These are phyloP conservation scores for Plecturocebus donacophilus DNA, from an alignment of 2,113 vertebrate species.

Conservation along the genomic window DNA sequence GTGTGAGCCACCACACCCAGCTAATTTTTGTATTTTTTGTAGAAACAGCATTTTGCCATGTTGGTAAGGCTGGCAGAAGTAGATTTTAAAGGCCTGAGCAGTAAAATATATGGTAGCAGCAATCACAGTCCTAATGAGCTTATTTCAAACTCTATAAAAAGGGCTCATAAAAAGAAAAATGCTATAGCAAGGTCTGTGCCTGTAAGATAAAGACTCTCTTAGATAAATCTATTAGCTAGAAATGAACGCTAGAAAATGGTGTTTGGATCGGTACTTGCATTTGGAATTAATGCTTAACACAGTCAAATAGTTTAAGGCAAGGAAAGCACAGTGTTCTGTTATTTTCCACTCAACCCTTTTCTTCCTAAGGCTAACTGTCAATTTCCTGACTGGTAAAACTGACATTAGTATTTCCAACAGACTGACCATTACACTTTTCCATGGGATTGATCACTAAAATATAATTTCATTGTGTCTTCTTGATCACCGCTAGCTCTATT, in stretches of 20 bases:
- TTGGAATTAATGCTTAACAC: neutral
- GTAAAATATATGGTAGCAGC: constrained; percentile 27
- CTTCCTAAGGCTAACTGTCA: neutral
- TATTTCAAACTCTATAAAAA: constrained; percentile 9
- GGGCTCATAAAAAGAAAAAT: neutral
- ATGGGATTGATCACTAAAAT: neutral
- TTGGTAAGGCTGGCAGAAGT: neutral
- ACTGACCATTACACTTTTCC: neutral
- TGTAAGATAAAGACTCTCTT: neutral
- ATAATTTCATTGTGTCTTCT: neutral
- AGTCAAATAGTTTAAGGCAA: neutral
- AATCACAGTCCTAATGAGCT: neutral
- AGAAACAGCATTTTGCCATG: too few relatives aligned
- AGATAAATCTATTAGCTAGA: neutral
- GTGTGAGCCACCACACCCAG: too few relatives aligned
- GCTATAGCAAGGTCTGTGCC: neutral
- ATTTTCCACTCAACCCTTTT: neutral
- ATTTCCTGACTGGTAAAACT: neutral
- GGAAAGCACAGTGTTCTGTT: neutral
- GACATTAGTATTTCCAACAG: neutral
- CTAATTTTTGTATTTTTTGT: too few relatives aligned
- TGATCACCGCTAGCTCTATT: neutral
- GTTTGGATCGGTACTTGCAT: neutral
- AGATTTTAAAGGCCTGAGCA: constrained; percentile 66
- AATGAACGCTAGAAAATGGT: neutral